Evolutionary conservation across 2,797 vertebrate species (phyloP), one percentile per base, ranked within the genome.

Genomic region (Micropoecilia bifurca): DNA sequence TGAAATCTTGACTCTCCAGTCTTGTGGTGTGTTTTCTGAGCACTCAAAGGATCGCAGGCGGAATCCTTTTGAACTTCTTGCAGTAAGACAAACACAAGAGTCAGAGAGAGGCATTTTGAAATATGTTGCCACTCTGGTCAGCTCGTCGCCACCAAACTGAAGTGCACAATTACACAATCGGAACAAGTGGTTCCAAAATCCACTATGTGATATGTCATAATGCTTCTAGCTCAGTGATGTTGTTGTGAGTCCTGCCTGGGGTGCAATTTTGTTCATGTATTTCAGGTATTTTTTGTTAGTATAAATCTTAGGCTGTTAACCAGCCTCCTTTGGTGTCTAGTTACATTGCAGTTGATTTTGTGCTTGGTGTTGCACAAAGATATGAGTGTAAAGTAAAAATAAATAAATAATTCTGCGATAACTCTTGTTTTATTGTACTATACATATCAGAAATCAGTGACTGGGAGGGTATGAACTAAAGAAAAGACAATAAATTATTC

Each of bases 71-170:
- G 84, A 88, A 83, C 86, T 84, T 85, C 84, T 81, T 6, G 55
- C 80, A 88, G 25, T 71, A 93, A 93, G 87, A 90, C 89, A 95
- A 95, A 95, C 91, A 92, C 14, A 66, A 92, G 89, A 86, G 87
- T 94, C 91, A 92, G 92, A 93, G 87, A 92, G 81, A 85, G 81
- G 84, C 77, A 86, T 92, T 88, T 87, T 85, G 86, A 82, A 93
- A 92, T 90, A 88, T 85, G 85, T 79, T 75, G 81, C 84, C 83
- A 83, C 86, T 88, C 89, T 84, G 89, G 87, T 84, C 75, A 43
- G 79, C 88, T 88, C 89, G 68, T 88, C 89, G 69, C 83, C 88
- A 80, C 77, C 81, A 83, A 90, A 93, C 83, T 47, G 57, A 91
- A 90, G 82, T 77, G 86, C 77, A 85, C 82, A 89, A 91, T 93